Base-by-base conservation (phyloP, 1,140 invertebrate genomes). In the Bombus polaris region DNA sequence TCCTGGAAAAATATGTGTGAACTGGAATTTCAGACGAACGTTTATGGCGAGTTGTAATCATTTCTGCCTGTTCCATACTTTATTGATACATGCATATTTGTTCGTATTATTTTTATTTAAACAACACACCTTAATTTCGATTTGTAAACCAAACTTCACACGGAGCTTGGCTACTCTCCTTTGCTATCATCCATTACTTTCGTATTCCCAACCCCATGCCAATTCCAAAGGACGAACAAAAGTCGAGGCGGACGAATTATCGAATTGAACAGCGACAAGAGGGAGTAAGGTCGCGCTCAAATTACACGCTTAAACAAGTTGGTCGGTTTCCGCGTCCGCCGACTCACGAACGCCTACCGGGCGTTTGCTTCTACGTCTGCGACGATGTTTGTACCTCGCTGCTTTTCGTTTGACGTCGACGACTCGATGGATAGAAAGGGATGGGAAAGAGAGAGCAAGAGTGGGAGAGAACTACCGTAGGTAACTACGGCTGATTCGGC, bases 401-500 rank as follows among this genome's bases (percentile, higher is more conserved):
- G 91, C 93, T 93, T 94, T 93, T 91, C 91, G 92, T 94, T 95
- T 94, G 93, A 94, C 92, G 92, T 90, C 83, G 91, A 89, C 71
- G 22, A 32, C n/a, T 25, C 74, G 53, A 66, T 32, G 25, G 35
- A 18, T n/a, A 32, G 68, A 79, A 32, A 84, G 39, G 66, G 42
- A 94, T 12, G 3, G 62, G n/a, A 65, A 18, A 32, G 62, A 66
- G 62, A 47, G 62, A 4, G 4, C 0, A 22, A 68, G 62, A 66
- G 62, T 2, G 8, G 8, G 39, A 35, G 76, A 65, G 22, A n/a
- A 37, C n/a, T 92, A 93, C 93, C 93, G 89, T 91, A 92, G 92
- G 93, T 93, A 93, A 94, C 94, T 95, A 92, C 91, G 91, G 92
- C 91, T 94, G 93, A 94, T 95, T 94, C 92, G 92, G 90, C 87